Evolutionary conservation across 2,888 invertebrate species (phyloP).

Genomic region (Apamea monoglypha): DNA sequence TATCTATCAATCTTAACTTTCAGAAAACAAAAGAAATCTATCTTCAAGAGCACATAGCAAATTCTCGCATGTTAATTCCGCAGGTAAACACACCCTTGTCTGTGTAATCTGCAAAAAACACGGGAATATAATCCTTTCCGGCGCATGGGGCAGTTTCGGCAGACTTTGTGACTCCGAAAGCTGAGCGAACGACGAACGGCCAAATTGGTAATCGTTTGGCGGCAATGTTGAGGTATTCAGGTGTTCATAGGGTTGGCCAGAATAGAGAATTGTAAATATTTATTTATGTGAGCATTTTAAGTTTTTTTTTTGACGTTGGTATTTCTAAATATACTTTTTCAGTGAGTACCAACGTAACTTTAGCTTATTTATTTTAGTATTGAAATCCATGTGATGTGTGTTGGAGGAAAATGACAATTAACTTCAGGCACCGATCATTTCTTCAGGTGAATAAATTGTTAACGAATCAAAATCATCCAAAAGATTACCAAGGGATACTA

Average conservation of each 20-base stretch:
- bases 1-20: background rate
- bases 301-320: background rate
- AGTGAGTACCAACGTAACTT: background rate
- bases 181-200: constrained; percentile 67
- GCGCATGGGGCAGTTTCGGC: constrained; percentile 79
- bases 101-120: constrained; percentile 84
- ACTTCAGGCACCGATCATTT: background rate
- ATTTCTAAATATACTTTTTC: background rate
- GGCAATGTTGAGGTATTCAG: constrained; percentile 75
- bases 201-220: constrained; percentile 84
- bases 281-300: background rate
- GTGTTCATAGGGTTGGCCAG: constrained; percentile 79
- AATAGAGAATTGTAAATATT: constrained; percentile 15
- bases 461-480: background rate
- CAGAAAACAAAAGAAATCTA: constrained; percentile 15
- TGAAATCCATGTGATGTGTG: background rate
- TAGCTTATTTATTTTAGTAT: background rate
- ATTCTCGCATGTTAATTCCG: constrained; percentile 61
- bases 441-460: background rate
- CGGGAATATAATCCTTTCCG: constrained; percentile 86
- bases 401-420: background rate
- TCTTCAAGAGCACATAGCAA: constrained; percentile 31
- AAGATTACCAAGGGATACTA: background rate
- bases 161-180: constrained; percentile 87
- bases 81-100: constrained; percentile 80